Evolutionary conservation across 2,113 vertebrate species (phyloP).

Genomic region (Condylura cristata): DNA sequence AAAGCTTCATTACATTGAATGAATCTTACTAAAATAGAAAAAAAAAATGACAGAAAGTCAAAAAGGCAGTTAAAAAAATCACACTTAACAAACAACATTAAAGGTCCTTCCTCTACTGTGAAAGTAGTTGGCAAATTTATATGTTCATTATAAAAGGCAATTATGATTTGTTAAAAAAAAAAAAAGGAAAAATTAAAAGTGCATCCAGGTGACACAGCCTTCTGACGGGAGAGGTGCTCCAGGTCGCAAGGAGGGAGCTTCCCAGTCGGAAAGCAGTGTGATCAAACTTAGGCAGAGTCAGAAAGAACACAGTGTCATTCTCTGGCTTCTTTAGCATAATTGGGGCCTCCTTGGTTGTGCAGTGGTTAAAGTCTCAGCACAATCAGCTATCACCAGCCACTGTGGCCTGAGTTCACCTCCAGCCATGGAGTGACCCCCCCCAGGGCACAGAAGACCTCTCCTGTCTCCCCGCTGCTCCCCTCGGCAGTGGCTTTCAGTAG

Average conservation of each 20-base stretch:
- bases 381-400: too few relatives aligned
- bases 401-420: too few relatives aligned
- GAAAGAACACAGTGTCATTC: neutral
- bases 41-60: constrained; percentile 57
- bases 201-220: neutral
- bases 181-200: neutral
- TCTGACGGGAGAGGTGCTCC: neutral
- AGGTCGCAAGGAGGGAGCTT: too few relatives aligned
- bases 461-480: too few relatives aligned
- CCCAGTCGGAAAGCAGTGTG: too few relatives aligned
- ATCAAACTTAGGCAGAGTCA: neutral
- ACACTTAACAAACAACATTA: constrained; percentile 23
- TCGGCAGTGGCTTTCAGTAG: too few relatives aligned
- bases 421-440: too few relatives aligned
- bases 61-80: constrained; percentile 55
- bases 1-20: constrained; percentile 70
- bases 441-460: too few relatives aligned
- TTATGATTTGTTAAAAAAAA: neutral
- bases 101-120: neutral
- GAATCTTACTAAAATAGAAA: constrained; percentile 69
- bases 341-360: too few relatives aligned
- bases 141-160: neutral
- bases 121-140: neutral
- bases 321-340: neutral
- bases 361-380: too few relatives aligned